Base-by-base conservation (phyloP, 1,140 invertebrate species). In the Teleopsis dalmanni region DNA sequence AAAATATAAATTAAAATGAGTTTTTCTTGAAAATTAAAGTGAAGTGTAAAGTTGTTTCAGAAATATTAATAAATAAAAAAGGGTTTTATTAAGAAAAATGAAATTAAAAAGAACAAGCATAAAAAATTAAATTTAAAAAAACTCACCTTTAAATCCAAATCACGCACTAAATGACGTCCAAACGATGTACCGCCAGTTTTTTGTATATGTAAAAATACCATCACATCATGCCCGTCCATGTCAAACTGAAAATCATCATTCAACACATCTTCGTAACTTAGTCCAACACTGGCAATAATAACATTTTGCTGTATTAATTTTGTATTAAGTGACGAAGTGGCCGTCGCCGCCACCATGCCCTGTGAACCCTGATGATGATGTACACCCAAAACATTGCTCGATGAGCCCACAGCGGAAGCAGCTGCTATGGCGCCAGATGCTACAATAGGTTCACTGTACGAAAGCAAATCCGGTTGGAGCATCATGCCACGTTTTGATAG, bases 181-280 rank as follows among this genome's bases (percentile, higher is more conserved):
- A 98, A 97, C 3, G 89, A 85, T n/a, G 93, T 95, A 21, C 88
- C 88, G 22, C 78, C 78, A 11, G 77, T 80, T 60, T 99, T 98
- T 73, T 98, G 95, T 73, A 98, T 97, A 68, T 99, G 95, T 35
- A 99, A 74, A 72, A 98, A 98, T 16, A 99, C 94, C 76, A 99
- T 88, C 16, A 98, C 95, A 76, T 98, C 95, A 58, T 89, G 84
- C 7, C 84, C 87, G 65, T 89, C 84, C 64, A 95, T 87, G 67
- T 91, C 85, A 73, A 91, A 91, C 55, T 84, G 79, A 71, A 87
- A 88, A 66, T 88, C 87, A 67, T 91, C 87, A 59, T 87, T 86
- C 14, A 88, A 76, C 53, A 91, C 82, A 70, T 90, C 87, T 57
- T 89, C 87, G 62, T 89, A 90, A 55, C 82, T 83, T 40, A 84